Base-by-base conservation (phyloP, 2,113 vertebrate genomes). In the Solea solea region DNA sequence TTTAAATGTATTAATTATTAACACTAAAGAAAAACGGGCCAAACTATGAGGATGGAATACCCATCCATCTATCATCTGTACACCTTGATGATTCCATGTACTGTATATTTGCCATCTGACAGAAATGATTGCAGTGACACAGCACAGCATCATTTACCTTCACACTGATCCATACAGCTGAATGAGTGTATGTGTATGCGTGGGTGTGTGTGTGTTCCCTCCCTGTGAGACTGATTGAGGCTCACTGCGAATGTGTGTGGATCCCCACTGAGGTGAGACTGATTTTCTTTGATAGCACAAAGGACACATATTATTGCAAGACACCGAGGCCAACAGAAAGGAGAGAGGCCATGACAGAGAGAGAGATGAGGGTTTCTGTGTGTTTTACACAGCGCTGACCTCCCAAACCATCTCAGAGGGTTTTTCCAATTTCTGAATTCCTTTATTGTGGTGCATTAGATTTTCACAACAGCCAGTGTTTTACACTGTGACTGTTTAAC, bases 221-320 rank as follows among this genome's bases (percentile, higher is more conserved):
- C 27, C 54, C 61, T 61, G 52, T 73, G 80, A 69, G 68, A 70
- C 52, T 76, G 78, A 87, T 57, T 69, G 72, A 57, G 61, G 57
- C 74, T 70, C 57, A 66, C 68, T 82, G 81, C 66, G 84, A 66
- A 51, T 81, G 58, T 71, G 69, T 72, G 77, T 75, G 76, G 63
- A 66, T 49, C 67, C 89, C 81, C 61, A 52, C 73, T 66, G 84
- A 59, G 57, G 54, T 75, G 61, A 60, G 58, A 52, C 72, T 80
- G 79, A 49, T 71, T 81, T 72, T 49, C 81, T 89, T 81, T 75
- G 85, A 86, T 88, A 67, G 57, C 64, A 76, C 58, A 57, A 62
- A 74, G 57, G 34, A 34, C 14, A 63, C 34, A 79, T 69, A 74
- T 76, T 70, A 72, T 62, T 58, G 44, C 10, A 15, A 71, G 60